These are phyloP conservation scores for Nesogale talazaci DNA, from an alignment of 2,113 vertebrate genomes.

Conservation along the genomic window DNA sequence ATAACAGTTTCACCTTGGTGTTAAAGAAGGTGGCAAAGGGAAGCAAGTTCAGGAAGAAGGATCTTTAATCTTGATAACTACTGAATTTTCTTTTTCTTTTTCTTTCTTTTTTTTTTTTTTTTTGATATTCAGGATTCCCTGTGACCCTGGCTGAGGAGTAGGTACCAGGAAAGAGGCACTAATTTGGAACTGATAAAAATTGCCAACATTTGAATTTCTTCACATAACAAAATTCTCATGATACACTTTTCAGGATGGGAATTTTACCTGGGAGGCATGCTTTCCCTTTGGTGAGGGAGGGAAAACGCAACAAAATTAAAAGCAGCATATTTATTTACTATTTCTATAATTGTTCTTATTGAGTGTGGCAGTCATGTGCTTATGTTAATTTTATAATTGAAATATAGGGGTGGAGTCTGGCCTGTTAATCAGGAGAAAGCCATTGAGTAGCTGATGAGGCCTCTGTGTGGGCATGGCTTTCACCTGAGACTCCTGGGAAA, in stretches of 20 bases:
- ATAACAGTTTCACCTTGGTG: background rate
- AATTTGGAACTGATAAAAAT: background rate
- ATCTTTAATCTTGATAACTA: background rate
- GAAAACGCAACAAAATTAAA: background rate
- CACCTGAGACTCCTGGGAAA: too few species aligned
- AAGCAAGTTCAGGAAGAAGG: background rate
- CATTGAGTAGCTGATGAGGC: too few species aligned
- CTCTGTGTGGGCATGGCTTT: too few species aligned
- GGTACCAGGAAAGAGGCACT: background rate
- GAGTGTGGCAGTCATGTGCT: too few species aligned
- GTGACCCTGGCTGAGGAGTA: background rate
- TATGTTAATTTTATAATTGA: too few species aligned
- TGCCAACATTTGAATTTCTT: background rate
- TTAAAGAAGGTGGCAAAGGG: background rate
- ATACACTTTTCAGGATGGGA: background rate
- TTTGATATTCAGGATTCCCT: background rate
- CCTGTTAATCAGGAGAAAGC: too few species aligned
- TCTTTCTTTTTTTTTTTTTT: background rate
- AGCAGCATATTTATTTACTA: background rate
- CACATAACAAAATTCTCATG: background rate
- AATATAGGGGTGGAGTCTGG: too few species aligned
- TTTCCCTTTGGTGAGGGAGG: constrained; percentile 1
- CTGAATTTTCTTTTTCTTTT: background rate
- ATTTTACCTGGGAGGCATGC: background rate
- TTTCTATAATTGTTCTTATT: too few species aligned